Evolutionary conservation across 2,888 invertebrate genomes (phyloP).

Genomic region (Tetragnatha montana): DNA sequence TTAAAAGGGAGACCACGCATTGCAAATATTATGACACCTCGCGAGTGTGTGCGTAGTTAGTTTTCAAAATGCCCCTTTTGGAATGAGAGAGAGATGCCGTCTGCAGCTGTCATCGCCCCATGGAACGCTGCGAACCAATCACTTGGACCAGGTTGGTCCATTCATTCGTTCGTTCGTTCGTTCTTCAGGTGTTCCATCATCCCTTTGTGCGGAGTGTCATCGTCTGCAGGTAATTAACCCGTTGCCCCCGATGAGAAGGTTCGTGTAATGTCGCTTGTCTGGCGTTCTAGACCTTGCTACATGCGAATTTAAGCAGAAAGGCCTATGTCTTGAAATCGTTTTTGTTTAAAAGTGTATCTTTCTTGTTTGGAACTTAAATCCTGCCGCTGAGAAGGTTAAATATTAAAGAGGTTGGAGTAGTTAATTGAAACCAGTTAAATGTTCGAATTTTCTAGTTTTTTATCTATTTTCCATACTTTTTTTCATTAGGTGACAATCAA

Average conservation of each 20-base stretch:
- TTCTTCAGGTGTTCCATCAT: constrained; percentile 59
- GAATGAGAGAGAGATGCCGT: constrained; percentile 21
- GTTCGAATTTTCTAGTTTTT: too few relatives aligned
- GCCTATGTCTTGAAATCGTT: too few relatives aligned
- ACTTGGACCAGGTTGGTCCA: constrained; percentile 26
- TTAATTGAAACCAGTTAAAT: too few relatives aligned
- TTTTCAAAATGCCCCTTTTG: constrained; percentile 11
- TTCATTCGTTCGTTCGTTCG: constrained; percentile 11
- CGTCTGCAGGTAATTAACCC: constrained; percentile 62
- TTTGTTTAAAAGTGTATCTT: too few relatives aligned
- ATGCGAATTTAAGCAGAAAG: too few relatives aligned
- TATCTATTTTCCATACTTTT: too few relatives aligned
- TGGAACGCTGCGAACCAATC: constrained; percentile 31
- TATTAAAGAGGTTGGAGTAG: too few relatives aligned
- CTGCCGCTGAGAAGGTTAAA: too few relatives aligned
- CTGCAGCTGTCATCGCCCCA: constrained; percentile 39
- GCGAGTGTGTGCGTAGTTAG: background rate
- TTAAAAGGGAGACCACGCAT: background rate
- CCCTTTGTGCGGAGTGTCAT: constrained; percentile 51
- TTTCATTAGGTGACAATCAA: too few relatives aligned
- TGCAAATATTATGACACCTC: background rate
- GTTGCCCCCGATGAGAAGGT: constrained; percentile 1
- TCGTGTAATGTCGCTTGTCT: background rate
- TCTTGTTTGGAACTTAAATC: too few relatives aligned
- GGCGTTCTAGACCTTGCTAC: too few relatives aligned